These are phyloP conservation scores for Eretmochelys imbricata DNA, from an alignment of 2,113 vertebrate genomes.

Conservation along the genomic window DNA sequence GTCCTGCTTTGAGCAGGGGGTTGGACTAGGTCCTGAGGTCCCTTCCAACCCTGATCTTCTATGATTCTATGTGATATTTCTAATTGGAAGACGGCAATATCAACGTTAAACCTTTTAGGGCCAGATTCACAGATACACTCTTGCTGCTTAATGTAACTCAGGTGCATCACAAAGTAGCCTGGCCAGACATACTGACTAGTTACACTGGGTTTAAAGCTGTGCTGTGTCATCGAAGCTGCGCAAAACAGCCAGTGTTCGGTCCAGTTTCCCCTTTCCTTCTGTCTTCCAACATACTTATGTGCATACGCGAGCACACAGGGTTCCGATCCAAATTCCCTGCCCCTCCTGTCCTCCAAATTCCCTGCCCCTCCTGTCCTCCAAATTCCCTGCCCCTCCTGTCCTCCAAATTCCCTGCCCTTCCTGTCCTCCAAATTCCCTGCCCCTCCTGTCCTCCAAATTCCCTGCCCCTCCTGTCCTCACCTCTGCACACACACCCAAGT, in stretches of 20 bases:
- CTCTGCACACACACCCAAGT: not conserved
- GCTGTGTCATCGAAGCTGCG: not conserved
- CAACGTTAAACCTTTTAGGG: not conserved
- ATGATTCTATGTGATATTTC: not conserved
- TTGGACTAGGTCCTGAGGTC: too few relatives aligned
- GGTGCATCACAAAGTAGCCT: not conserved
- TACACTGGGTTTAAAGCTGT: not conserved
- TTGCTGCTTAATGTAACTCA: not conserved
- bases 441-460: not conserved
- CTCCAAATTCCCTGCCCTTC: too few relatives aligned
- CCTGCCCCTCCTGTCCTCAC: too few relatives aligned
- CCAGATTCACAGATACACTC: fast-evolving
- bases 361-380: not conserved
- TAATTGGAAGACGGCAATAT: not conserved
- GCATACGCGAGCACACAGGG: not conserved
- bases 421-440: not conserved
- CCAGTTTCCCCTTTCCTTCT: not conserved
- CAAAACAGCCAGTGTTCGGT: not conserved
- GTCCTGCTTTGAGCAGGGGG: too few relatives aligned
- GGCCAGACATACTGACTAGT: not conserved
- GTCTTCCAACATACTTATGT: not conserved
- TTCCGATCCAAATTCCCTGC: not conserved
- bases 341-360: not conserved
- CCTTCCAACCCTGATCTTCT: too few relatives aligned
- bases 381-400: not conserved